phyloP scores from a whole-genome alignment of 2,888 invertebrate species.

The Lepidochitona cinerea region DNA sequence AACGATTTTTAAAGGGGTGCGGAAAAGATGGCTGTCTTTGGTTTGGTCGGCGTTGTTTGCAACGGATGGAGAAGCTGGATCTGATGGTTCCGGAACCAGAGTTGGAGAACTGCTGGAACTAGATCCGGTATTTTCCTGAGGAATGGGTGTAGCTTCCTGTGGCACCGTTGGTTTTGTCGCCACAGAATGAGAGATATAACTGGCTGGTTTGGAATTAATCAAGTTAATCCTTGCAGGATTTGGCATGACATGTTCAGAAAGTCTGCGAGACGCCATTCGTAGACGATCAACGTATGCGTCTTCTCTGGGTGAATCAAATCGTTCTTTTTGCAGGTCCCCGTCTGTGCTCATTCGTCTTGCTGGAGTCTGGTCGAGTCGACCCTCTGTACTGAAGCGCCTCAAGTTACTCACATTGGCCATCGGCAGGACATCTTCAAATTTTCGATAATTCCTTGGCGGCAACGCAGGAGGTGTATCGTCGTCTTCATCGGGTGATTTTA shows the following conservation, averaged over 20 bases:
- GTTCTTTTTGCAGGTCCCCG: constrained; percentile 37
- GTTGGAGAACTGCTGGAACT: constrained; percentile 8
- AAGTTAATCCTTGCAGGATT: constrained; percentile 23
- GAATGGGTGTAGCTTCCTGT: constrained; percentile 48
- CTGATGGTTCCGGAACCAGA: neutral
- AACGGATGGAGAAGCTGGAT: neutral
- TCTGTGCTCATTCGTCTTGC: constrained; percentile 23
- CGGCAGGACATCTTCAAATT: constrained; percentile 29
- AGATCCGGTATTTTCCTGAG: constrained; percentile 10
- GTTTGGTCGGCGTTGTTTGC: neutral
- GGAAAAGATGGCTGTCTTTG: neutral
- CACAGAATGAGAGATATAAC: constrained; percentile 47
- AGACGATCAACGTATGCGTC: constrained; percentile 55
- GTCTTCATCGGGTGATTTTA: neutral
- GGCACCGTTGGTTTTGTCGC: constrained; percentile 48
- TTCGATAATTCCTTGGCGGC: constrained; percentile 49
- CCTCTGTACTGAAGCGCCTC: constrained; percentile 9
- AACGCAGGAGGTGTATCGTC: constrained; percentile 54
- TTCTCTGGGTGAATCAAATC: constrained; percentile 45
- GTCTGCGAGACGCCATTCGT: constrained; percentile 62
- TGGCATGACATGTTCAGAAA: constrained; percentile 45
- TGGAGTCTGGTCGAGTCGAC: constrained; percentile 18
- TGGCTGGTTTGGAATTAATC: constrained; percentile 24
- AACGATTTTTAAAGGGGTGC: neutral
- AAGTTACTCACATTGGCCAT: neutral